These are phyloP conservation scores for Tamias sibiricus DNA, from an alignment of 2,113 vertebrate species.

Conservation along the genomic window DNA sequence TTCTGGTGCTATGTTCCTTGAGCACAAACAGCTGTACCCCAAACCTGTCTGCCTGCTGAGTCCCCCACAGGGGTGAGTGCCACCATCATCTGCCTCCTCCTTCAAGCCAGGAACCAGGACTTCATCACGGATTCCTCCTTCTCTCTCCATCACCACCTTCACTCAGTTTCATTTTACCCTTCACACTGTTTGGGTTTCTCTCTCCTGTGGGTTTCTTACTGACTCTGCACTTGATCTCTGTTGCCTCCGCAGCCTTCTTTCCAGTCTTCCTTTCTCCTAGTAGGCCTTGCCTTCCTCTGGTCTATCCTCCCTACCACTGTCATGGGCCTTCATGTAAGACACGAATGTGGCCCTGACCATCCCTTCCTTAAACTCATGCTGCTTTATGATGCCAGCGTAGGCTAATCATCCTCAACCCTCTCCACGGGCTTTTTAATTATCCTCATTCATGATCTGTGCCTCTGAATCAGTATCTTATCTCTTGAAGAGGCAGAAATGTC, in stretches of 20 bases:
- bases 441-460: neutral
- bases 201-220: neutral
- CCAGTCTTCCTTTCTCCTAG: neutral
- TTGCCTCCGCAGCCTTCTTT: neutral
- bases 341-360: neutral
- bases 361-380: neutral
- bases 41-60: neutral
- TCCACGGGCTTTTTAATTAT: neutral
- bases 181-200: neutral
- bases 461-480: neutral
- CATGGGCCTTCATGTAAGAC: neutral
- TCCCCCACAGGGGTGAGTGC: neutral
- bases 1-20: accelerated
- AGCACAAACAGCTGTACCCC: accelerated
- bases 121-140: neutral
- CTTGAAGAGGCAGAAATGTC: neutral
- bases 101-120: neutral
- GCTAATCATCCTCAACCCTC: neutral
- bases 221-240: neutral
- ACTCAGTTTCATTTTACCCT: neutral
- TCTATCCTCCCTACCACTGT: neutral
- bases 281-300: neutral
- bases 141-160: neutral
- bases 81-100: neutral
- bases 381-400: neutral